Evolutionary conservation across 2,888 invertebrate species (phyloP).

Genomic region (Fragum sueziense): DNA sequence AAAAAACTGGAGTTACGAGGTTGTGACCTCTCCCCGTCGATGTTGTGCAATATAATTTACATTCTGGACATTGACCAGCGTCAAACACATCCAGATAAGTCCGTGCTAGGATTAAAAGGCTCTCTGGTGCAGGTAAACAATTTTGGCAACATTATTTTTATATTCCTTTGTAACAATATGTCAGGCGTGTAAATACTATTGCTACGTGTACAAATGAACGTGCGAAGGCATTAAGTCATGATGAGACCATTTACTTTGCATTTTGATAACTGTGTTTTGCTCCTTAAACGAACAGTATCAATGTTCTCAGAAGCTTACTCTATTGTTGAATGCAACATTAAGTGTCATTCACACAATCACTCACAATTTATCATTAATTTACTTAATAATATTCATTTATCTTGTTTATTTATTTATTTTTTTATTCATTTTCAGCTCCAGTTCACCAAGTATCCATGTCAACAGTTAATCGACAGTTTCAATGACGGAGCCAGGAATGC

Average conservation of each 20-base stretch:
- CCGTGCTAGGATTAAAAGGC: slow-evolving; percentile 29
- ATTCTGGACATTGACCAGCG: slow-evolving; percentile 46
- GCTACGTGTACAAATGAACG: no score
- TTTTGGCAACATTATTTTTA: no score
- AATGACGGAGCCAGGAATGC: not conserved
- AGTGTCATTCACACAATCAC: not conserved
- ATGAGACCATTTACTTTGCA: not conserved
- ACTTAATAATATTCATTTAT: no score
- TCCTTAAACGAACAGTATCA: not conserved
- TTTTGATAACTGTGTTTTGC: not conserved
- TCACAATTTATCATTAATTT: not conserved
- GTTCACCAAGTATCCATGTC: slow-evolving; percentile 41
- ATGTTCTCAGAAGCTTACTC: not conserved
- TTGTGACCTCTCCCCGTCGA: no score
- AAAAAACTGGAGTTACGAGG: not conserved
- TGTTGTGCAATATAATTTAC: no score
- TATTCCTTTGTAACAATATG: no score
- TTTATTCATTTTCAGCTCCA: slow-evolving; percentile 32
- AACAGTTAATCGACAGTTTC: slow-evolving; percentile 35
- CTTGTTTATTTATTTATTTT: no score
- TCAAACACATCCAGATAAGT: not conserved
- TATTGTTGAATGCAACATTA: not conserved
- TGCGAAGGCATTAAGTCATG: no score
- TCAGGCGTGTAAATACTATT: no score
- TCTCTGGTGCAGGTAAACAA: no score